Base-by-base conservation (phyloP, 2,113 vertebrate genomes). In the Sinocyclocheilus anophthalmus region DNA sequence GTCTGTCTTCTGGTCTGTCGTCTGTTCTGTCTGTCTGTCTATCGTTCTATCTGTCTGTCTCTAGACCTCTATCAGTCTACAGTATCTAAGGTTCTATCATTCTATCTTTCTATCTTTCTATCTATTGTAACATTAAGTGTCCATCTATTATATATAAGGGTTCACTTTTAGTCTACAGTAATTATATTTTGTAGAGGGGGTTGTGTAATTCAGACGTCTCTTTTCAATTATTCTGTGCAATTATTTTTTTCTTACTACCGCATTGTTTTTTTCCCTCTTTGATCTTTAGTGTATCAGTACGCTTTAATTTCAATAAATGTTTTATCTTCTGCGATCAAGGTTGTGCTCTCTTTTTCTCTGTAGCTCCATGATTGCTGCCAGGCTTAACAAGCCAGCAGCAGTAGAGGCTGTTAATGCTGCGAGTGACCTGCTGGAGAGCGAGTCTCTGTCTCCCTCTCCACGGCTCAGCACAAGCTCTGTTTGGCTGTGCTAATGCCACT, bases 331-430 rank as follows among this genome's bases (percentile, higher is more conserved):
- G 72, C 72, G 76, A 30, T 77, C 39, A 16, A 63, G 30, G 50
- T 53, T 87, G 59, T 20, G 65, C 48, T 75, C 48, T 73, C 18
- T 24, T 78, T 75, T 53, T 45, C 26, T 14, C 26, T 78, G n/a
- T 63, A 50, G 70, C 61, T 76, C 53, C 18, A 26, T 86, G 75
- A 48, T 69, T 53, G 70, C 87, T 70, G 53, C 53, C 83, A 81
- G 57, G 76, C 78, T 85, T 77, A 88, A 83, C 48, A 83, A 85
- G 72, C 79, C 37, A 55, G 65, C 11, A 72, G 63, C 72, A 80
- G 76, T 45, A 37, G 61, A 82, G 87, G 63, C 61, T 65, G 61
- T 88, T 88, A 88, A 59, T 84, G 76, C 48, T 76, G 42, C 53
- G 76, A 70, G 30, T 86, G 84, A 84, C 87, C 84, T 86, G 84